Evolutionary conservation across 1,140 invertebrate species (phyloP).

Genomic region (Himalopsyche phryganea): DNA sequence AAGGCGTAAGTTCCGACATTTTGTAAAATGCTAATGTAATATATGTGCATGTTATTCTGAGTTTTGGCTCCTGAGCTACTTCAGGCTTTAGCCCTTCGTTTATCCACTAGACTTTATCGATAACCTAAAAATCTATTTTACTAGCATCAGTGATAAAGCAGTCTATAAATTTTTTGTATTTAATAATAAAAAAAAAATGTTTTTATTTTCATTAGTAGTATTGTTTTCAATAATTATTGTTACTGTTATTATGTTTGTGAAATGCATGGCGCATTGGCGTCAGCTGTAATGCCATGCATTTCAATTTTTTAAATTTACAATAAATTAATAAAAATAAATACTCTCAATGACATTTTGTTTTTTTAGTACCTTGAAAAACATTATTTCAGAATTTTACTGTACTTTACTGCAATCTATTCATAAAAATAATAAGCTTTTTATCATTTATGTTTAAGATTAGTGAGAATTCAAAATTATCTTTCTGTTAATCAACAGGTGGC

Average conservation of each 20-base stretch:
- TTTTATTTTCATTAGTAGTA: too few species aligned
- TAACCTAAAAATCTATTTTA: background rate
- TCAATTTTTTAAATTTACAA: too few species aligned
- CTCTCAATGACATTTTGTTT: background rate
- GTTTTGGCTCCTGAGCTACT: background rate
- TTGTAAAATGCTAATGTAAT: background rate
- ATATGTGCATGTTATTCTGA: background rate
- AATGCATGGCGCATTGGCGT: too few species aligned
- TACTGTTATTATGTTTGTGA: too few species aligned
- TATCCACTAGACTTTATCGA: background rate
- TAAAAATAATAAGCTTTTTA: background rate
- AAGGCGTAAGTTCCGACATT: constrained; percentile 23
- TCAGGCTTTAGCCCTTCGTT: background rate
- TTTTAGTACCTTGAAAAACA: background rate
- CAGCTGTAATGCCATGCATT: too few species aligned
- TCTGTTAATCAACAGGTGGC: too few species aligned
- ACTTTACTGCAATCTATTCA: background rate
- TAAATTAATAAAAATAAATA: constrained; percentile 1
- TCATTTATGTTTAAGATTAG: background rate
- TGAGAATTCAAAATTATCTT: too few species aligned
- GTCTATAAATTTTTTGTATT: background rate
- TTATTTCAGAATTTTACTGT: background rate
- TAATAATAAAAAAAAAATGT: too few species aligned
- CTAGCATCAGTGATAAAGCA: background rate
- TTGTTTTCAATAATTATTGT: too few species aligned